Percentiles rank a stretch among this genome's conserved stretches.
These are phyloP conservation scores for Strix occidentalis DNA, from an alignment of 2,797 vertebrate species.

Conservation along the genomic window DNA sequence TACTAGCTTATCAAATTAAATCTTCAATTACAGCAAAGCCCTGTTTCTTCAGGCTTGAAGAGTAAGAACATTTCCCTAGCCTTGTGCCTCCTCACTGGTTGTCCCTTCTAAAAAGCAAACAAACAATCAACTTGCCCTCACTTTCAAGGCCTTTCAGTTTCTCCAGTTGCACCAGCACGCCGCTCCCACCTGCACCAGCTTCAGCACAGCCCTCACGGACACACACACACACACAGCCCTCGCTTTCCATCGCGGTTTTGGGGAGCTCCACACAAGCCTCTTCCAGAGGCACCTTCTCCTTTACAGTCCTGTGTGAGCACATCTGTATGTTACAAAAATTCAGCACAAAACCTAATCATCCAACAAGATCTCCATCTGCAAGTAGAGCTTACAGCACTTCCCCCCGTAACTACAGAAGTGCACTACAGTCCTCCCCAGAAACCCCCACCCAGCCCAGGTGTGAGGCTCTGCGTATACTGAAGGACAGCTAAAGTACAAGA, in stretches of 20 bases:
- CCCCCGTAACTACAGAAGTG: rapidly evolving
- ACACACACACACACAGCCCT: rapidly evolving
- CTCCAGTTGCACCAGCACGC: background rate
- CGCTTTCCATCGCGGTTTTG: rapidly evolving
- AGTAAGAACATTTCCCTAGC: background rate
- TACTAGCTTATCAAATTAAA: background rate
- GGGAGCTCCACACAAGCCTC: background rate
- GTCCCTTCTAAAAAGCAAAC: background rate
- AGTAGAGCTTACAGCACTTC: background rate
- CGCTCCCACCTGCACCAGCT: rapidly evolving
- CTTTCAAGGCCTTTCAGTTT: background rate
- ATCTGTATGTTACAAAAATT: rapidly evolving
- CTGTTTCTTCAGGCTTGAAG: background rate
- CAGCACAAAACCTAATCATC: background rate
- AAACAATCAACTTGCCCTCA: background rate
- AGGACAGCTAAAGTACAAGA: background rate
- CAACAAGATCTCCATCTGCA: background rate
- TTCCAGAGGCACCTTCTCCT: background rate
- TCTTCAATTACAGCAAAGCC: background rate
- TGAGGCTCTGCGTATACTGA: rapidly evolving
- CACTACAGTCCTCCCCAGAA: background rate
- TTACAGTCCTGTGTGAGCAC: background rate
- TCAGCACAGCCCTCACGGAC: rapidly evolving
- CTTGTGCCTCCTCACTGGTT: background rate
- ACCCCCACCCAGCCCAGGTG: background rate